These are phyloP conservation scores for Merops nubicus DNA, from an alignment of 2,113 vertebrate species.

Conservation along the genomic window DNA sequence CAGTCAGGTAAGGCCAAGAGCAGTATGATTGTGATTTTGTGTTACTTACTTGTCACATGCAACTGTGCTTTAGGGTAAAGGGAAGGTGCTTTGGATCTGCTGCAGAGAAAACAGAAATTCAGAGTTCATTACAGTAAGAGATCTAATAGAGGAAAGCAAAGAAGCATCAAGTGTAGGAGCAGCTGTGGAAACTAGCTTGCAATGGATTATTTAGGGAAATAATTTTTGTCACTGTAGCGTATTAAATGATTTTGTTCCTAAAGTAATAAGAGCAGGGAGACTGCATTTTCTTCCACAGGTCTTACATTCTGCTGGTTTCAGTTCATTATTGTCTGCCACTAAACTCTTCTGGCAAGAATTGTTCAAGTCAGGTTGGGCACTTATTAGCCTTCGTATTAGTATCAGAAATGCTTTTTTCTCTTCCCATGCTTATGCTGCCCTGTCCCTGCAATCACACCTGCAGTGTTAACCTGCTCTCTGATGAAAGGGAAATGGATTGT, in stretches of 20 bases:
- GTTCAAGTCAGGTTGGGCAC: neutral
- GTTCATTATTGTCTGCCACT: neutral
- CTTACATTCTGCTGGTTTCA: neutral
- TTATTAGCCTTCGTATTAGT: neutral
- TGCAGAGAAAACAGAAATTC: neutral
- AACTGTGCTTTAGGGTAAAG: neutral
- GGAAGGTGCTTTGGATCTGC: neutral
- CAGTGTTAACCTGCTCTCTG: neutral
- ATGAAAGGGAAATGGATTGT: neutral
- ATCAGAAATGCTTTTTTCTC: neutral
- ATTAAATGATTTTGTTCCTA: neutral
- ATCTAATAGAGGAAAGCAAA: neutral
- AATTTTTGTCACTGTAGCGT: neutral
- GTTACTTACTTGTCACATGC: neutral
- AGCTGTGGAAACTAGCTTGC: neutral
- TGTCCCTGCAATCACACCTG: neutral
- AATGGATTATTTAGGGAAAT: neutral
- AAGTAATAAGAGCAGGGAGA: neutral
- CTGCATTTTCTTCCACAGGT: neutral
- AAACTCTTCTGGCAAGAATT: neutral
- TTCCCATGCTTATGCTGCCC: neutral
- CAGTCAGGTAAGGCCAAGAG: neutral
- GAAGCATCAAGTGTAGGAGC: neutral
- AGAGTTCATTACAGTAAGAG: accelerated
- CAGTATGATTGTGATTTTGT: neutral